Conservation (phyloP, 2,888 invertebrate genomes). For the Silvanus unidentatus region DNA sequence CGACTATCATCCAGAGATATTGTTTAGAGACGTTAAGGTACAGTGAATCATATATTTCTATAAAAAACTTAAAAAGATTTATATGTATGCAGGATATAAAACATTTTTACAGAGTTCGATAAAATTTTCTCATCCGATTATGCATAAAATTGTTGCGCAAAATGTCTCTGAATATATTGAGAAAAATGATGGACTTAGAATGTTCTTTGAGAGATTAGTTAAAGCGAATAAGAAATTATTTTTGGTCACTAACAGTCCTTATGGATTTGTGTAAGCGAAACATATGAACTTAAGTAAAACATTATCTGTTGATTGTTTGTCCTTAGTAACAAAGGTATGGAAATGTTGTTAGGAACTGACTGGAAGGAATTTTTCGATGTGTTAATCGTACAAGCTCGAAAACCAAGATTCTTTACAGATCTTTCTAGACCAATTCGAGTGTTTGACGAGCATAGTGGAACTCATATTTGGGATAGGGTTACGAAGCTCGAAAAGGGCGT, state of each 20-base stretch:
- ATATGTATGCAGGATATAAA: constrained; percentile 4
- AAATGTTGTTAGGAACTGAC: constrained; percentile 74
- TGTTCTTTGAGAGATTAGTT: constrained; percentile 70
- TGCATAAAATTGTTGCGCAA: constrained; percentile 83
- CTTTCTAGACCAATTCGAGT: constrained; percentile 84
- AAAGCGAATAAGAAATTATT: constrained; percentile 81
- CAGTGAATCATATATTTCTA: constrained; percentile 10
- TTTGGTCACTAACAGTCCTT: constrained; percentile 94
- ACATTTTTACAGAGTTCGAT: constrained; percentile 65
- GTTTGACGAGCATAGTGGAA: constrained; percentile 74
- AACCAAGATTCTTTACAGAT: constrained; percentile 94
- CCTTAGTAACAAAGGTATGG: constrained; percentile 86
- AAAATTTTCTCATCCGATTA: constrained; percentile 78
- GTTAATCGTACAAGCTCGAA: constrained; percentile 89
- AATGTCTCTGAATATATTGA: constrained; percentile 77
- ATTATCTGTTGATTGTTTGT: not conserved
- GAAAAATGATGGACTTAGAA: constrained; percentile 63
- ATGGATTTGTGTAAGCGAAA: constrained; percentile 68
- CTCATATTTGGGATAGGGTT: constrained; percentile 89
- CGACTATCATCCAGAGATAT: constrained; percentile 90
- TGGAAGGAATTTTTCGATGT: constrained; percentile 93
- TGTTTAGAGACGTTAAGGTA: constrained; percentile 91
- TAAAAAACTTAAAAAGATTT: not conserved
- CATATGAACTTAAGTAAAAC: not conserved
- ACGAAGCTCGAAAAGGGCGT: constrained; percentile 77